Evolutionary conservation across 2,888 invertebrate genomes (phyloP).

Genomic region (Parochlus steinenii): DNA sequence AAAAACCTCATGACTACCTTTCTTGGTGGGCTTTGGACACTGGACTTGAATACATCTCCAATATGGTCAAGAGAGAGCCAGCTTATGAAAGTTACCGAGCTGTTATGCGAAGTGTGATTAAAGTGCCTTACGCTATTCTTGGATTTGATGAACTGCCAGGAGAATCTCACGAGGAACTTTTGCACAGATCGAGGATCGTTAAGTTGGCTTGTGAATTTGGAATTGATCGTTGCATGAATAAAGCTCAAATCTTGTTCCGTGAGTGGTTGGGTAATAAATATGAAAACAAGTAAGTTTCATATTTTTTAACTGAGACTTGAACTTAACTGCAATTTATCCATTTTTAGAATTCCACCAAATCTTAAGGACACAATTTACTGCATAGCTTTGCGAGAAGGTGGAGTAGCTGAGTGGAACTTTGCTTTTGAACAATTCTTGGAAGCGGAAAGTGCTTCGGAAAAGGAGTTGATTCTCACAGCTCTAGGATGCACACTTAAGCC

Average conservation of each 20-base stretch:
- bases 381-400: constrained; percentile 43
- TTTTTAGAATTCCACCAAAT: constrained; percentile 43
- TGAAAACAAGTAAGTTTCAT: constrained; percentile 33
- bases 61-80: constrained; percentile 39
- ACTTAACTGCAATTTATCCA: constrained; percentile 4
- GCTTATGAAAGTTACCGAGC: constrained; percentile 38
- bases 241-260: constrained; percentile 31
- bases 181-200: constrained; percentile 35
- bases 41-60: constrained; percentile 38
- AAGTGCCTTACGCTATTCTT: constrained; percentile 29
- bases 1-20: constrained; percentile 35
- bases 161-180: constrained; percentile 34
- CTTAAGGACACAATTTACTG: constrained; percentile 46
- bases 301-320: neutral
- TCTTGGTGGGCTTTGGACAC: constrained; percentile 41
- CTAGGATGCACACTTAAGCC: constrained; percentile 37
- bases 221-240: constrained; percentile 33
- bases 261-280: constrained; percentile 33
- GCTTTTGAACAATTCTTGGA: constrained; percentile 34
- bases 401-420: constrained; percentile 49
- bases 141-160: constrained; percentile 32
- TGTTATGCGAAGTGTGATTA: constrained; percentile 29
- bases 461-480: constrained; percentile 37
- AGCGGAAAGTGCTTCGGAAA: constrained; percentile 39
- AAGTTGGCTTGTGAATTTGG: constrained; percentile 36